Percentiles rank a stretch among this genome's conserved stretches.
These are phyloP conservation scores for Drosophila cyrtoloma DNA, from an alignment of 2,888 invertebrate genomes.

Conservation along the genomic window DNA sequence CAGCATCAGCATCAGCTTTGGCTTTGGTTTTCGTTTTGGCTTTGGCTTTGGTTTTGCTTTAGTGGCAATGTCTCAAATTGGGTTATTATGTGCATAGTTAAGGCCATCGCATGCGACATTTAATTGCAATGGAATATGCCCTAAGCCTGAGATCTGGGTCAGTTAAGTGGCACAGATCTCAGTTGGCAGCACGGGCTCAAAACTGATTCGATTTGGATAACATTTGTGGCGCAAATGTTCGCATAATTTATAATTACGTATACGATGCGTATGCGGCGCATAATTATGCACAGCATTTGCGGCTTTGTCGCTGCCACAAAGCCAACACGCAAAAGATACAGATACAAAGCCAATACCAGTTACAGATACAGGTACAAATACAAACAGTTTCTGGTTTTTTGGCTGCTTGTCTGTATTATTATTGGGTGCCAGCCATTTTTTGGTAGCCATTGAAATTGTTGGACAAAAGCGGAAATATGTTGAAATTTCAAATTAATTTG, in stretches of 20 bases:
- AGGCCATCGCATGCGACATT: constrained; percentile 72
- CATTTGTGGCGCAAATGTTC: constrained; percentile 61
- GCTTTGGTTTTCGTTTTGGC: constrained; percentile 11
- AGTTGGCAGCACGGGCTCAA: constrained; percentile 36
- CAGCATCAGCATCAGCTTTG: constrained; percentile 19
- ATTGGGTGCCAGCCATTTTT: constrained; percentile 52
- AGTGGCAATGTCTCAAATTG: constrained; percentile 57
- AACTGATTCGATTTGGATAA: constrained; percentile 64
- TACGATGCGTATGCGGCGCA: constrained; percentile 56
- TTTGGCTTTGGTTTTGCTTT: constrained; percentile 10
- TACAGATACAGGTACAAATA: constrained; percentile 10
- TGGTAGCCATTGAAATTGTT: constrained; percentile 42
- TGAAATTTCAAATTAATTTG: constrained; percentile 70
- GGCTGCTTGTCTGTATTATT: constrained; percentile 37
- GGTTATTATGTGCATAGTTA: constrained; percentile 79
- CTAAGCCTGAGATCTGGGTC: constrained; percentile 70
- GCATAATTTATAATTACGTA: constrained; percentile 65
- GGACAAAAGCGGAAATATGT: constrained; percentile 68
- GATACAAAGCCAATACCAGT: constrained; percentile 9
- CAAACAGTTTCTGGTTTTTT: constrained; percentile 36
- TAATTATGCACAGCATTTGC: constrained; percentile 65
- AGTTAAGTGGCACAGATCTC: constrained; percentile 69
- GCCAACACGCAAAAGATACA: constrained; percentile 65
- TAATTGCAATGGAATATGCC: constrained; percentile 69
- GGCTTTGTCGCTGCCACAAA: constrained; percentile 53